Conservation (phyloP, 2,797 vertebrate genomes). For the Myiothlypis chrysogaster region DNA sequence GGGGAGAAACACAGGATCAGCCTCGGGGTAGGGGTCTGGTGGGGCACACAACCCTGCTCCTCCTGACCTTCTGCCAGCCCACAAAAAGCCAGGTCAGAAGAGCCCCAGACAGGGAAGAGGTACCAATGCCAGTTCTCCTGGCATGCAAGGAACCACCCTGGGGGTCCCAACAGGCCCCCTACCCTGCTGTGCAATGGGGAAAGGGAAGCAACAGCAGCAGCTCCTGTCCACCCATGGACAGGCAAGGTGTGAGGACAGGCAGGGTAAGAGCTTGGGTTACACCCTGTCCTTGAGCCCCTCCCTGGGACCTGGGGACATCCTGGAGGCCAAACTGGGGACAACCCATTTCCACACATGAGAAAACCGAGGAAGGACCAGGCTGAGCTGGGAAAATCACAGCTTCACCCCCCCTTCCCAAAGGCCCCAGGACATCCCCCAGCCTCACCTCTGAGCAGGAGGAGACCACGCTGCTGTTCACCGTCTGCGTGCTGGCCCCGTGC, state of each 20-base stretch:
- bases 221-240: background rate
- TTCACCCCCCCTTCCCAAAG: background rate
- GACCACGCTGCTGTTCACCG: constrained; percentile 76
- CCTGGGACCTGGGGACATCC: background rate
- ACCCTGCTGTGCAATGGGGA: rapidly evolving
- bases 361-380: background rate
- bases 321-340: background rate
- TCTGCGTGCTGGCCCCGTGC: constrained; percentile 79
- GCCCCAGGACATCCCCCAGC: background rate
- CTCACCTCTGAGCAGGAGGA: constrained; percentile 90
- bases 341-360: rapidly evolving
- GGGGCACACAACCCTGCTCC: background rate
- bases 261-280: background rate
- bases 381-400: rapidly evolving
- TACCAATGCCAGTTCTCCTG: background rate
- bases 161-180: rapidly evolving
- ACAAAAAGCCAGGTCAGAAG: too few species aligned
- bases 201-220: background rate
- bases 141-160: background rate
- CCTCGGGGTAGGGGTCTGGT: rapidly evolving
- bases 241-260: background rate
- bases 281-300: background rate
- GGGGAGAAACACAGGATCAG: rapidly evolving
- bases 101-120: background rate
- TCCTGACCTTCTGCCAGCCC: background rate